Conservation (phyloP, 1,140 invertebrate genomes). For the Chrysomallon squamiferum region DNA sequence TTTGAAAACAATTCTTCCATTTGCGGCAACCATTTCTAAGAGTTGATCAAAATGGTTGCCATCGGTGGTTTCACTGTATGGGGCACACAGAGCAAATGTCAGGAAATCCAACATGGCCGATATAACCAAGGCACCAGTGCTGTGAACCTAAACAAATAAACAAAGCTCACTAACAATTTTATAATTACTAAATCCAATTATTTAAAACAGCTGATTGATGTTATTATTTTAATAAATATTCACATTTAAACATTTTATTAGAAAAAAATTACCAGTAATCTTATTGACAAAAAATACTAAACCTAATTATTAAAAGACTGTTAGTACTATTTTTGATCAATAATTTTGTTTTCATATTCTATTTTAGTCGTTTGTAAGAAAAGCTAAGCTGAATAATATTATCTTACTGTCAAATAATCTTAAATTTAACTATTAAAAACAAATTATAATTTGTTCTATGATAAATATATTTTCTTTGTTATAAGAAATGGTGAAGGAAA, state of each 20-base stretch:
- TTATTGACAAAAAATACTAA: no score
- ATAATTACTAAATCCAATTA: background rate
- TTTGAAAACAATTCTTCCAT: slow-evolving; percentile 89
- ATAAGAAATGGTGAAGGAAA: no score
- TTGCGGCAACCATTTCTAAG: slow-evolving; percentile 89
- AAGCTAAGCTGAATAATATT: no score
- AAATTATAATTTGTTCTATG: no score
- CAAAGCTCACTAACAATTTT: slow-evolving; percentile 3
- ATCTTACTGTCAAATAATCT: no score
- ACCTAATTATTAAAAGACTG: no score
- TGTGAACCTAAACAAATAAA: slow-evolving; percentile 72
- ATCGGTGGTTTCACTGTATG: slow-evolving; percentile 98
- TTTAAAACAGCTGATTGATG: background rate
- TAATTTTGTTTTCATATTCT: no score
- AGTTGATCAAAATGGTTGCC: slow-evolving; percentile 96
- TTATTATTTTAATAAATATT: background rate
- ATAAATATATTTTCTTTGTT: no score
- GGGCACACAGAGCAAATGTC: slow-evolving; percentile 97
- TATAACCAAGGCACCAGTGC: slow-evolving; percentile 72
- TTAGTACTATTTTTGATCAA: no score
- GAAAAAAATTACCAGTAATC: background rate
- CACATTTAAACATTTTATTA: background rate
- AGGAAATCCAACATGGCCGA: slow-evolving; percentile 96
- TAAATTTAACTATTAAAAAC: no score
- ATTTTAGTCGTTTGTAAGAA: no score